Percentiles rank a stretch among this genome's conserved stretches.
These are phyloP conservation scores for Tromatobia lineatoria DNA, from an alignment of 2,888 invertebrate species.

Conservation along the genomic window DNA sequence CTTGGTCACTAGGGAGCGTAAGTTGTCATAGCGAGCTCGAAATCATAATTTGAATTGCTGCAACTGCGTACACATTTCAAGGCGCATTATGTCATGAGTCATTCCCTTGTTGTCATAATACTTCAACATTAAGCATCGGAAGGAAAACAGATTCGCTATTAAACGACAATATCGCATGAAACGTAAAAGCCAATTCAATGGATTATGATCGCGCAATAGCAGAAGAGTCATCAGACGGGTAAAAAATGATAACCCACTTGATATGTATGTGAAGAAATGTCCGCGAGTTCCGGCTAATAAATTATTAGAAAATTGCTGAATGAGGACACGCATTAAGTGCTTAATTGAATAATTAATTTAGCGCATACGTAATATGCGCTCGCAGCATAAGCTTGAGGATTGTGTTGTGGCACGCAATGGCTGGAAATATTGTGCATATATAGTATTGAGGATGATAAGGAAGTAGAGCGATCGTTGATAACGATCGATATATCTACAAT, in stretches of 20 bases:
- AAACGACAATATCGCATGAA: neutral
- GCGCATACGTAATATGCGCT: constrained; percentile 28
- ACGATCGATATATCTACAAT: constrained; percentile 23
- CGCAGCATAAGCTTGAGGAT: neutral
- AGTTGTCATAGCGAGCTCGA: constrained; percentile 5
- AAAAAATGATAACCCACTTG: neutral
- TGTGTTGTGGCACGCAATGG: neutral
- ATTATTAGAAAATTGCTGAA: constrained; percentile 65
- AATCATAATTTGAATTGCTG: constrained; percentile 26
- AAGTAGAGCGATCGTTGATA: constrained; percentile 35
- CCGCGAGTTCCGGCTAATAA: constrained; percentile 22
- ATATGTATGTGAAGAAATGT: neutral
- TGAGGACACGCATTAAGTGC: constrained; percentile 58
- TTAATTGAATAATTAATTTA: constrained; percentile 64
- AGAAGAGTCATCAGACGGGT: neutral
- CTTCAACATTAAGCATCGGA: neutral
- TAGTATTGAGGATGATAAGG: neutral
- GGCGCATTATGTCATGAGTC: constrained; percentile 23
- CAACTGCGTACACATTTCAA: neutral
- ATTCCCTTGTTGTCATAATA: neutral
- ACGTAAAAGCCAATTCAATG: no score
- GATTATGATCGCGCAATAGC: neutral
- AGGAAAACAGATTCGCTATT: neutral
- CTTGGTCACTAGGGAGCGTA: constrained; percentile 7
- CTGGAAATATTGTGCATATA: neutral